These are phyloP conservation scores for Gouania willdenowi DNA, from an alignment of 2,797 vertebrate genomes.

Conservation along the genomic window DNA sequence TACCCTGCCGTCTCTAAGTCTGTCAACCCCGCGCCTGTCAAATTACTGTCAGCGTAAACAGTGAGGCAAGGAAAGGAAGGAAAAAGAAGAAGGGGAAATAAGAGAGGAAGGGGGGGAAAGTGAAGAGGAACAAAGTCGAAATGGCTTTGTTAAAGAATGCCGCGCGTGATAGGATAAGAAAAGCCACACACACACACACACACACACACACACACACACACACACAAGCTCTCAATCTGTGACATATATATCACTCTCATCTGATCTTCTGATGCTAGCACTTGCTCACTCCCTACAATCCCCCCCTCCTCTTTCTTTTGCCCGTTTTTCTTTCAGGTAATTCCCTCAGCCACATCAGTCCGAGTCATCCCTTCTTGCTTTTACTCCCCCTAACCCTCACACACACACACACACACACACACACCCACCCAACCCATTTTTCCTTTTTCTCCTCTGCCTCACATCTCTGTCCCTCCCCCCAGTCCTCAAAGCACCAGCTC, in stretches of 20 bases:
- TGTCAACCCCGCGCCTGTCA: constrained; percentile 72
- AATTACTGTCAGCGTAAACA: constrained; percentile 72
- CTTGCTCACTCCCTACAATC: constrained; percentile 43
- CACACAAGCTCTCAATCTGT: neutral
- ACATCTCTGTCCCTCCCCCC: constrained; percentile 40
- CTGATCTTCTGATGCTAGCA: constrained; percentile 44
- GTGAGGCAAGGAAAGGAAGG: constrained; percentile 12
- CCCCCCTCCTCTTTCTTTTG: constrained; percentile 22
- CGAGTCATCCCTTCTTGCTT: constrained; percentile 55
- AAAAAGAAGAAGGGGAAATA: constrained; percentile 24
- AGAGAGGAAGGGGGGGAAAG: constrained; percentile 17
- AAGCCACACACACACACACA: constrained; percentile 3
- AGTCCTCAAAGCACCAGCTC: constrained; percentile 53
- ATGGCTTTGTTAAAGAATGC: constrained; percentile 30
- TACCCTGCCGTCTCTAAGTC: constrained; percentile 68
- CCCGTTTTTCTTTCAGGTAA: constrained; percentile 65
- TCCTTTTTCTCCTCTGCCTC: constrained; percentile 28
- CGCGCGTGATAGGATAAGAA: constrained; percentile 25
- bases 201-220: constrained; percentile 16
- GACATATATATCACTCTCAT: constrained; percentile 44
- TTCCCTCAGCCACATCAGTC: constrained; percentile 66
- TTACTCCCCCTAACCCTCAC: constrained; percentile 16
- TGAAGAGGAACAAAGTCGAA: constrained; percentile 35
- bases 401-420: neutral
- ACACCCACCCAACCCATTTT: constrained; percentile 4